A percentile compares a stretch with the other conserved stretches of the same genome.
phyloP scores from a whole-genome alignment of 2,888 invertebrate genomes.

The Drosophila borealis region DNA sequence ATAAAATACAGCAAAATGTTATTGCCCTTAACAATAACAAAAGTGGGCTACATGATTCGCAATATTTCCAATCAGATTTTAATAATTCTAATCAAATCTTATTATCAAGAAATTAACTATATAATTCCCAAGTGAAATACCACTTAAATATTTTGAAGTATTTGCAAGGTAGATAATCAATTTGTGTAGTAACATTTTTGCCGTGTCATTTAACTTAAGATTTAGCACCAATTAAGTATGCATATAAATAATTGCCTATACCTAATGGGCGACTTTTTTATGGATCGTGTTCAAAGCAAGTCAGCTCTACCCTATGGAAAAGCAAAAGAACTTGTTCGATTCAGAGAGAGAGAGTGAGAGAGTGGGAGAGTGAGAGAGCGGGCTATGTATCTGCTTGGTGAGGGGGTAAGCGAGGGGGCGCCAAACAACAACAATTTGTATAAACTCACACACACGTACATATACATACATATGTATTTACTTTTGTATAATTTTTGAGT shows the following conservation, averaged over 20 bases:
- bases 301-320: slow-evolving; percentile 44
- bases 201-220: slow-evolving; percentile 22
- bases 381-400: not conserved
- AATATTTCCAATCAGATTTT: slow-evolving; percentile 46
- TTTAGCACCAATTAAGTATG: slow-evolving; percentile 3
- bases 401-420: slow-evolving; percentile 11
- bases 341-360: slow-evolving; percentile 20
- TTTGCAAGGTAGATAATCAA: slow-evolving; percentile 1
- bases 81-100: slow-evolving; percentile 43
- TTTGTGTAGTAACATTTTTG: slow-evolving; percentile 13
- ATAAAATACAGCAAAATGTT: not conserved
- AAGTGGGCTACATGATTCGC: slow-evolving; percentile 40
- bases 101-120: slow-evolving; percentile 39
- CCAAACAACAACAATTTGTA: slow-evolving; percentile 51
- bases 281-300: slow-evolving; percentile 45
- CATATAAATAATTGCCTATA: slow-evolving; percentile 12
- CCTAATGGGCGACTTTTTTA: slow-evolving; percentile 38
- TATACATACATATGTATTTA: slow-evolving; percentile 3
- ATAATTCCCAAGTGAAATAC: slow-evolving; percentile 21
- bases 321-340: slow-evolving; percentile 41
- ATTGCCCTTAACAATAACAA: not conserved
- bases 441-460: slow-evolving; percentile 16
- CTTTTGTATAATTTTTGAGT: slow-evolving; percentile 26
- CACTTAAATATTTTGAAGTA: slow-evolving; percentile 40
- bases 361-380: slow-evolving; percentile 8